Evolutionary conservation across 2,113 vertebrate species (phyloP).

Genomic region (Lipotes vexillifer): DNA sequence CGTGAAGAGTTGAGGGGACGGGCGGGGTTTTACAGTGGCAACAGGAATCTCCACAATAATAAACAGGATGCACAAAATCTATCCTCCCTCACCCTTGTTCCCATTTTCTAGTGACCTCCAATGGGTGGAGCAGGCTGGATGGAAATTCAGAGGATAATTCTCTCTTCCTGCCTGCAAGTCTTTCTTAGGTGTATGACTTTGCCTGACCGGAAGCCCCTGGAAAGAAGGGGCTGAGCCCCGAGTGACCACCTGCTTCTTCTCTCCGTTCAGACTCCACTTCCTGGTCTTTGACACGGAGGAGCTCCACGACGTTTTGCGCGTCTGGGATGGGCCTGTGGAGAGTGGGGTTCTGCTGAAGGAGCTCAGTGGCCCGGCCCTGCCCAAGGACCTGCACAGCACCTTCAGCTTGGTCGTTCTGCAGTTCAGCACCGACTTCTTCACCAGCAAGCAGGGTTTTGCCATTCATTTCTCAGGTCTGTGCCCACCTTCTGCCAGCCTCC

Average conservation of each 20-base stretch:
- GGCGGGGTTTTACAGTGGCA: too few species aligned
- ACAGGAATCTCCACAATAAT: neutral
- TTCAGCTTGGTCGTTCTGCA: constrained; percentile 94
- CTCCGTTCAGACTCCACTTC: constrained; percentile 90
- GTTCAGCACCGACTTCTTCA: constrained; percentile 99
- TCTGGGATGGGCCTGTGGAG: constrained; percentile 97
- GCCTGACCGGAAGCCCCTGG: accelerated
- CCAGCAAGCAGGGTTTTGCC: constrained; percentile 98
- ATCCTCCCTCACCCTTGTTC: neutral
- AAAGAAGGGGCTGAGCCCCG: accelerated
- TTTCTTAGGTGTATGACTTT: neutral
- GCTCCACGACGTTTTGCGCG: constrained; percentile 93
- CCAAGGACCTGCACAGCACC: constrained; percentile 93
- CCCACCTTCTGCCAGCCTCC: accelerated
- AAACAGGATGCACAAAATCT: neutral
- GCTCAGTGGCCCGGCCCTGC: constrained; percentile 88
- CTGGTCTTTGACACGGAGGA: constrained; percentile 98
- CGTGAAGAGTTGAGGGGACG: neutral
- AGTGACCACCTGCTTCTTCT: neutral
- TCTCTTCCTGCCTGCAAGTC: neutral
- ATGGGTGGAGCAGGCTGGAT: neutral
- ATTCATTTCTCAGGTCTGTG: constrained; percentile 93
- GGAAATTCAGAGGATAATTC: neutral
- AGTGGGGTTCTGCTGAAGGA: constrained; percentile 93
- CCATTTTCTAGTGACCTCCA: neutral